Conservation (phyloP, 2,113 vertebrate species). For the Euleptes europaea region DNA sequence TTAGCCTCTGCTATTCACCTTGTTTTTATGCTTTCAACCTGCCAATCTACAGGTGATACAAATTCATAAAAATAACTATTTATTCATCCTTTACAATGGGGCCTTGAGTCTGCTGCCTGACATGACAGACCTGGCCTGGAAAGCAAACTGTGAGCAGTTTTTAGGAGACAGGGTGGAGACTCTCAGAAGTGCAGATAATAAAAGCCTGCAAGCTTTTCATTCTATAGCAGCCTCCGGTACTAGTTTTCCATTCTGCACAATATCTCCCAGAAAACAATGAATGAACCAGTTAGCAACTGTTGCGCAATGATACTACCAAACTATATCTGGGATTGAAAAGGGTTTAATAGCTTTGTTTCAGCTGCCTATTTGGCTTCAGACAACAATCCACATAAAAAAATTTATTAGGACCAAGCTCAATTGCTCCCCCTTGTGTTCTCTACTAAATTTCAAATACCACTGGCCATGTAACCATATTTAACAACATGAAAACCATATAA, state of each 20-base stretch:
- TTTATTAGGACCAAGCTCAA: not conserved
- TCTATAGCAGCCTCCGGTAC: not conserved
- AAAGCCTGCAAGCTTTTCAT: not conserved
- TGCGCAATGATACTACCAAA: not conserved
- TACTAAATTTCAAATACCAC: not conserved
- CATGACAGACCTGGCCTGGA: not conserved
- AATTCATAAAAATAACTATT: too few relatives aligned
- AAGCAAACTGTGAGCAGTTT: not conserved
- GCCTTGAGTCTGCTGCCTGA: not conserved
- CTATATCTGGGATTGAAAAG: not conserved
- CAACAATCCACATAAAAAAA: too few relatives aligned
- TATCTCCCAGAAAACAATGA: not conserved
- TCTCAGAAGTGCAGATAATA: not conserved
- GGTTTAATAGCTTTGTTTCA: not conserved
- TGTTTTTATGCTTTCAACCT: too few relatives aligned
- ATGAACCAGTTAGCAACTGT: not conserved
- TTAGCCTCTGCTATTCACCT: too few relatives aligned
- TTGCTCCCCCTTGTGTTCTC: constrained; percentile 15
- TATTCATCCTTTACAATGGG: too few relatives aligned
- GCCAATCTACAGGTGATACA: too few relatives aligned
- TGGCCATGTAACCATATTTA: not conserved
- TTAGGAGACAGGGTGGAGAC: not conserved
- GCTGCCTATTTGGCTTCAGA: not conserved
- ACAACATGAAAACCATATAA: too few relatives aligned
- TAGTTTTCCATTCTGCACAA: not conserved